phyloP scores from a whole-genome alignment of 2,888 invertebrate species.

The Calliphora vomitoria region DNA sequence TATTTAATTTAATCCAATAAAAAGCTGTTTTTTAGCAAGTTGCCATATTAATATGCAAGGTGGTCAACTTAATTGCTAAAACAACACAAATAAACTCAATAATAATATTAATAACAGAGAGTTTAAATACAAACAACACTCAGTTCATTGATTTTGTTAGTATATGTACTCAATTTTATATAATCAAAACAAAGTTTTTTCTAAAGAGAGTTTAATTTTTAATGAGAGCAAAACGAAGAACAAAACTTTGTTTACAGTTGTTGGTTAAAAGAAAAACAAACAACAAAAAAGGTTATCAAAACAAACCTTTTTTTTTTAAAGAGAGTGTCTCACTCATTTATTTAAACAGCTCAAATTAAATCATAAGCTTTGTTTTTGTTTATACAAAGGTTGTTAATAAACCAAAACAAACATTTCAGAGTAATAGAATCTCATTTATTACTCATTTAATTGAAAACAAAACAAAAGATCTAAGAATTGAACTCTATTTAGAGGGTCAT shows the following conservation, averaged over 20 bases:
- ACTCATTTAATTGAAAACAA: background rate
- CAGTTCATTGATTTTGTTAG: background rate
- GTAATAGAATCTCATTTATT: background rate
- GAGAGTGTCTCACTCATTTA: background rate
- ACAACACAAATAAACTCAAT: background rate
- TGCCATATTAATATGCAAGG: conserved; percentile 43
- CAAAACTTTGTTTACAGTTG: background rate
- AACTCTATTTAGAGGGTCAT: background rate
- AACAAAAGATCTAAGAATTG: conserved; percentile 32
- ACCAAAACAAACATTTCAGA: too few relatives aligned
- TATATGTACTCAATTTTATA: too few relatives aligned
- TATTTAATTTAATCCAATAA: conserved; percentile 12
- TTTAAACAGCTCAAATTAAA: too few relatives aligned
- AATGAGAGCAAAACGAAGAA: conserved; percentile 10
- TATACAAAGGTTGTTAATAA: too few relatives aligned
- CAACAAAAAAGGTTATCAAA: background rate
- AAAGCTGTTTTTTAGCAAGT: background rate
- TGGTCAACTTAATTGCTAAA: conserved; percentile 14
- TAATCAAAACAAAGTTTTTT: too few relatives aligned
- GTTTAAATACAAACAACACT: background rate
- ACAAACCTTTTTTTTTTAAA: background rate
- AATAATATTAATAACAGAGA: background rate
- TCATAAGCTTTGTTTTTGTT: too few relatives aligned
- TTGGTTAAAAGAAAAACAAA: background rate
- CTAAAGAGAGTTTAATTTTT: too few relatives aligned